Percentiles rank a stretch among this genome's conserved stretches.
These are phyloP conservation scores for Herpetotheres cachinnans DNA, from an alignment of 2,113 vertebrate species.

Conservation along the genomic window DNA sequence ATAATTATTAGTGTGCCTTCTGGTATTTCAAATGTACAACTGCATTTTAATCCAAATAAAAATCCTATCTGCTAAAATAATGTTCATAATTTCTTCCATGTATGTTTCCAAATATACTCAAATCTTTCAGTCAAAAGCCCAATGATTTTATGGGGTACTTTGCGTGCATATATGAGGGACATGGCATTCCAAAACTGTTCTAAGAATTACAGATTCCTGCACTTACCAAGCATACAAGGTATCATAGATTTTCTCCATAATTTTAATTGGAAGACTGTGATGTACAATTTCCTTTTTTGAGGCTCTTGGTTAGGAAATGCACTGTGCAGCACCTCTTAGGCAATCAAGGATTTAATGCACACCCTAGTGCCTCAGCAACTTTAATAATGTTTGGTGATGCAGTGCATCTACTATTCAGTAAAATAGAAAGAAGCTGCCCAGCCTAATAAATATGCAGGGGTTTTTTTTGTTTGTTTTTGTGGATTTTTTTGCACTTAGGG, in stretches of 20 bases:
- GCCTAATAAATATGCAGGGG: background rate
- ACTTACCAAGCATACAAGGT: background rate
- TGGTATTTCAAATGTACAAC: background rate
- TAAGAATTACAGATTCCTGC: background rate
- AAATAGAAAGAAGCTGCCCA: background rate
- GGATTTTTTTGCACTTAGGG: background rate
- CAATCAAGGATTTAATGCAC: background rate
- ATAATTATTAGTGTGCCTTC: background rate
- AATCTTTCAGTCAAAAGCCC: background rate
- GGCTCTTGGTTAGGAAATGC: background rate
- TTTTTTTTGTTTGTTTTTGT: background rate
- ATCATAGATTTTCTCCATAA: background rate
- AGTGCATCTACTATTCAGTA: background rate
- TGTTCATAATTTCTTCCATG: background rate
- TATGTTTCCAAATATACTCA: background rate
- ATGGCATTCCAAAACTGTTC: background rate
- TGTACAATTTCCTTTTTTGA: background rate
- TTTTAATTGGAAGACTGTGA: background rate
- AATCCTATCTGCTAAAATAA: background rate
- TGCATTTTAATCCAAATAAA: background rate
- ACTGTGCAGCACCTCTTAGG: background rate
- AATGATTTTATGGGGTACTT: background rate
- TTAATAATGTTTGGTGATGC: background rate
- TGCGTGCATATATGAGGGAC: fast-evolving
- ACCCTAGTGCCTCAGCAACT: background rate